These are phyloP conservation scores for Agonum fuliginosum DNA, from an alignment of 2,888 invertebrate genomes.

Conservation along the genomic window DNA sequence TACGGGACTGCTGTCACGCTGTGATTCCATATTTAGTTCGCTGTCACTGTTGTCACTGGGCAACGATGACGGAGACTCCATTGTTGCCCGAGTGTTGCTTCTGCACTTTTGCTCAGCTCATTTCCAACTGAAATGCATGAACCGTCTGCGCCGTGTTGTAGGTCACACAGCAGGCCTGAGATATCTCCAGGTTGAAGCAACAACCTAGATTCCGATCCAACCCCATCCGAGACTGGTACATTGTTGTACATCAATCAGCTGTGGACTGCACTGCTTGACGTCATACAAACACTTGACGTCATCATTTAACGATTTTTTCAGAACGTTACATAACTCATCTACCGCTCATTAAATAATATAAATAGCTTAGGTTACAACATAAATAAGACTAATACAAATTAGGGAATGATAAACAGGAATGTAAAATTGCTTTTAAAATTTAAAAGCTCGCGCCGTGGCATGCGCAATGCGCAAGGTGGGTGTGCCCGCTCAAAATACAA, in stretches of 20 bases:
- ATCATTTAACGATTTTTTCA: constrained; percentile 43
- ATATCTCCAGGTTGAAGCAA: constrained; percentile 54
- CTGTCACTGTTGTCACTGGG: constrained; percentile 27
- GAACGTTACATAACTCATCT: constrained; percentile 16
- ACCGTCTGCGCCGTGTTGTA: constrained; percentile 8
- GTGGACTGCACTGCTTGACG: constrained; percentile 35
- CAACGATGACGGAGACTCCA: constrained; percentile 17
- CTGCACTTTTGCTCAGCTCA: constrained; percentile 23
- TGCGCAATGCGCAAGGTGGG: constrained; percentile 28
- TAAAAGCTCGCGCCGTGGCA: neutral
- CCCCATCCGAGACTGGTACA: constrained; percentile 52
- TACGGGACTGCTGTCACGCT: constrained; percentile 43
- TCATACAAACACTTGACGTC: constrained; percentile 38
- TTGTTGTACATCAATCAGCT: constrained; percentile 49
- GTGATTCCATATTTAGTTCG: constrained; percentile 50
- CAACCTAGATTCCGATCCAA: constrained; percentile 51
- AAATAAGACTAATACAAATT: neutral
- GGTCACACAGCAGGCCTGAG: constrained; percentile 52
- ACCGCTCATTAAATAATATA: neutral
- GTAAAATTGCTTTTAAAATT: neutral
- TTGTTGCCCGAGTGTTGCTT: constrained; percentile 57
- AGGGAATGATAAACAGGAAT: neutral
- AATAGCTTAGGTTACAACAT: neutral
- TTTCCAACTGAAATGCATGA: constrained; percentile 37
- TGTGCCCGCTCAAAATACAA: constrained; percentile 48